Evolutionary conservation across 1,140 invertebrate species (phyloP), one percentile per base, ranked within the genome.

Genomic region (Atopsyche davidsoni): DNA sequence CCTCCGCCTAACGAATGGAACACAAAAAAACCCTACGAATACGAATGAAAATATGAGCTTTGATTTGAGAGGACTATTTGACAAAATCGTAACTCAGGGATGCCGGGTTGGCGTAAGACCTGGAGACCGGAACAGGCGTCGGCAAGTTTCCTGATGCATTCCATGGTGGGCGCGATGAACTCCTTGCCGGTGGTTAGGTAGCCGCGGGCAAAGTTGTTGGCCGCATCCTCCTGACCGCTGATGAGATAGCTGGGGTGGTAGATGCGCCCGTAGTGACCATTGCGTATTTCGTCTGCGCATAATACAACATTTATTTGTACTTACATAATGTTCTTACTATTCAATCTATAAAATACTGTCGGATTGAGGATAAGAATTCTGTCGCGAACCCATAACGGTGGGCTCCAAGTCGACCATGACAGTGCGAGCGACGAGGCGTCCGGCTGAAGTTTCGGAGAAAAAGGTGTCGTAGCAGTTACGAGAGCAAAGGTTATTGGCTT

Each of bases 41-140:
- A 28, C n/a, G 6, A 28, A 28, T n/a, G 24, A n/a, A n/a, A n/a
- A n/a, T n/a, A n/a, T n/a, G n/a, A n/a, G n/a, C n/a, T n/a, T n/a
- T n/a, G n/a, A n/a, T n/a, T n/a, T n/a, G n/a, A n/a, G n/a, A n/a
- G n/a, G n/a, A n/a, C n/a, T n/a, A n/a, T n/a, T n/a, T n/a, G n/a
- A n/a, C n/a, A n/a, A n/a, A n/a, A n/a, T n/a, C n/a, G n/a, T n/a
- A n/a, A n/a, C n/a, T n/a, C n/a, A n/a, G n/a, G n/a, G n/a, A n/a
- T n/a, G n/a, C n/a, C n/a, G n/a, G n/a, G n/a, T n/a, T n/a, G n/a
- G n/a, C n/a, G n/a, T n/a, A n/a, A n/a, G 9, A 68, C 88, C 67
- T 92, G 89, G 18, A 84, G 63, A 13, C 87, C 85, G 19, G 83
- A 82, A 64, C 88, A 92, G 62, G 88, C 84, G 59, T 92, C 89